Evolutionary conservation across 2,113 vertebrate species (phyloP).

Genomic region (Agapornis roseicollis): DNA sequence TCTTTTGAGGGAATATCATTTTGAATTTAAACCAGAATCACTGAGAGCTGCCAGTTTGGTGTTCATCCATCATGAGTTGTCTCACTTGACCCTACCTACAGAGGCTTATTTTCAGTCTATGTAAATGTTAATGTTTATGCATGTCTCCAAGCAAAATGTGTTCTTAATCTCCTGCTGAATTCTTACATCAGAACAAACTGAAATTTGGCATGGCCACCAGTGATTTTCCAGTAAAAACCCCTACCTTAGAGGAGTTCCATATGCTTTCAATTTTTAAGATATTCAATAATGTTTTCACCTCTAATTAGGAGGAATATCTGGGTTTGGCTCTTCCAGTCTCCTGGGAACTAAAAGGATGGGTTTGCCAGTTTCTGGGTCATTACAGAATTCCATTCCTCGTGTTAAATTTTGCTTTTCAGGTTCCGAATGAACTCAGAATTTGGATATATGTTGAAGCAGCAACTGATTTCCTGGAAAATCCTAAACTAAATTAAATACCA

Average conservation of each 20-base stretch:
- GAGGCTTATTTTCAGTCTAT: background rate
- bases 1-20: background rate
- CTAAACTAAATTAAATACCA: background rate
- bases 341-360: background rate
- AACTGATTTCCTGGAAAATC: constrained; percentile 45
- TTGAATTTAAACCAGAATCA: background rate
- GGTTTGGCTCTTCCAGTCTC: constrained; percentile 14
- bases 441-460: background rate
- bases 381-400: background rate
- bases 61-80: background rate
- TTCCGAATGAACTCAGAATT: constrained; percentile 51
- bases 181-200: constrained; percentile 54
- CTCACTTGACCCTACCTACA: background rate
- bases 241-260: constrained; percentile 48
- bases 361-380: background rate
- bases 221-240: constrained; percentile 68
- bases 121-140: background rate
- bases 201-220: constrained; percentile 28
- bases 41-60: background rate
- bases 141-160: constrained; percentile 43
- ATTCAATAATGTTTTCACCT: constrained; percentile 65
- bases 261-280: constrained; percentile 41
- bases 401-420: constrained; percentile 48
- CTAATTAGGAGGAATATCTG: constrained; percentile 52
- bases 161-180: constrained; percentile 59